phyloP scores from a whole-genome alignment of 2,888 invertebrate genomes.

The Ophonus ardosiacus region DNA sequence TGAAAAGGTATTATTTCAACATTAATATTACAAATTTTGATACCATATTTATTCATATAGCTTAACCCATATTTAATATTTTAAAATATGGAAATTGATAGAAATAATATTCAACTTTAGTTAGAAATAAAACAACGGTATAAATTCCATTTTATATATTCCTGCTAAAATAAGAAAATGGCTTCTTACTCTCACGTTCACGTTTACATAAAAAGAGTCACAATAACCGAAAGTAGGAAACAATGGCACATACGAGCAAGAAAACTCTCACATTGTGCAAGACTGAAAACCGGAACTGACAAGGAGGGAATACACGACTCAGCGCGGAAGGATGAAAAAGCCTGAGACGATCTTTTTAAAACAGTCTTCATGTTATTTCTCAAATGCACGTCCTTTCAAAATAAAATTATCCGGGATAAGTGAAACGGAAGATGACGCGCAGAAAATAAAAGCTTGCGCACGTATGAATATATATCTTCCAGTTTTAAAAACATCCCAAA shows the following conservation, averaged over 20 bases:
- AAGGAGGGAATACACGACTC: slow-evolving; percentile 38
- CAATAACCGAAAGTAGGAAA: slow-evolving; percentile 40
- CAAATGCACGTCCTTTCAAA: slow-evolving; percentile 45
- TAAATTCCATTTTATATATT: background rate
- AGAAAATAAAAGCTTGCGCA: slow-evolving; percentile 28
- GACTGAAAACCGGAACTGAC: slow-evolving; percentile 55
- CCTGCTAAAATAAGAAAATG: background rate
- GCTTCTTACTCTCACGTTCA: slow-evolving; percentile 4
- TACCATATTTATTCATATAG: too few relatives aligned
- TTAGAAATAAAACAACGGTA: background rate
- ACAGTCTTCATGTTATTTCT: slow-evolving; percentile 49
- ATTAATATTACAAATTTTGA: too few relatives aligned
- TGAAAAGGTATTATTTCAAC: too few relatives aligned
- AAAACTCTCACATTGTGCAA: slow-evolving; percentile 37
- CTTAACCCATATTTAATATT: too few relatives aligned
- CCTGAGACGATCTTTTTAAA: slow-evolving; percentile 34
- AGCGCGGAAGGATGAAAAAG: slow-evolving; percentile 51
- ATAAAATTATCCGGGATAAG: slow-evolving; percentile 42
- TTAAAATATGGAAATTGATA: too few relatives aligned
- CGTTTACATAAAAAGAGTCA: background rate
- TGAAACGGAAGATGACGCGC: slow-evolving; percentile 33
- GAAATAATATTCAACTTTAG: background rate
- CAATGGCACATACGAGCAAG: slow-evolving; percentile 35
- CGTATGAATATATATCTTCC: background rate
- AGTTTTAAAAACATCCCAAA: background rate